phyloP scores from a whole-genome alignment of 2,113 vertebrate genomes.

The Laticauda colubrina region DNA sequence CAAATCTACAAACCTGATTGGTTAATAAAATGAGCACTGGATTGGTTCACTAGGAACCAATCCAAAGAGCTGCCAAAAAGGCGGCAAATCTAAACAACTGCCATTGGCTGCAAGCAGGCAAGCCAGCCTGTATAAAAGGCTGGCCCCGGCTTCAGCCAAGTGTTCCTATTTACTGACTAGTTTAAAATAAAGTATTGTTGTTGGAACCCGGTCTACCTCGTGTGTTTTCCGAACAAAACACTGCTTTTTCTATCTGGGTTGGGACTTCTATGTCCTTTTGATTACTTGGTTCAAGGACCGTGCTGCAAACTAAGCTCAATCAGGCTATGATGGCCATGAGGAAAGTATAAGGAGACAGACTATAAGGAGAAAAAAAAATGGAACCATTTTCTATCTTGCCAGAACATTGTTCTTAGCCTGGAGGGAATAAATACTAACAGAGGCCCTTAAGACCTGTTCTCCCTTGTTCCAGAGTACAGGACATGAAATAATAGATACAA shows the following conservation, averaged over 20 bases:
- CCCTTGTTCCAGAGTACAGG: background rate
- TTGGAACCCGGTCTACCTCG: too few relatives aligned
- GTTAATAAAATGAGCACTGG: too few relatives aligned
- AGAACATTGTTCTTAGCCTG: background rate
- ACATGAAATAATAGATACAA: background rate
- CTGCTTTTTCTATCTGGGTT: background rate
- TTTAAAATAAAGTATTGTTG: too few relatives aligned
- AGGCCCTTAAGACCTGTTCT: background rate
- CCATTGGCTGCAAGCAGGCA: too few relatives aligned
- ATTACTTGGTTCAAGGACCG: background rate
- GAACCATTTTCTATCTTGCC: background rate
- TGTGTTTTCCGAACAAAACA: too few relatives aligned
- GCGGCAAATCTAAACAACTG: too few relatives aligned
- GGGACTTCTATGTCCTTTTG: background rate
- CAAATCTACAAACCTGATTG: too few relatives aligned
- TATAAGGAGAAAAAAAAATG: background rate
- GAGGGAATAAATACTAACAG: background rate
- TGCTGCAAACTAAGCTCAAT: background rate
- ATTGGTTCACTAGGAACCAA: too few relatives aligned
- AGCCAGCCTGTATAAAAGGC: too few relatives aligned
- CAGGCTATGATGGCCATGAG: background rate
- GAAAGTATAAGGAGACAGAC: background rate
- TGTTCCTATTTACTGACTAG: too few relatives aligned
- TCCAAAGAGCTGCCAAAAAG: too few relatives aligned
- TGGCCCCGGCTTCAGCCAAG: too few relatives aligned